Percentiles rank a stretch among this genome's conserved stretches.
phyloP scores from a whole-genome alignment of 2,888 invertebrate genomes.

The Lomographa bimaculata region DNA sequence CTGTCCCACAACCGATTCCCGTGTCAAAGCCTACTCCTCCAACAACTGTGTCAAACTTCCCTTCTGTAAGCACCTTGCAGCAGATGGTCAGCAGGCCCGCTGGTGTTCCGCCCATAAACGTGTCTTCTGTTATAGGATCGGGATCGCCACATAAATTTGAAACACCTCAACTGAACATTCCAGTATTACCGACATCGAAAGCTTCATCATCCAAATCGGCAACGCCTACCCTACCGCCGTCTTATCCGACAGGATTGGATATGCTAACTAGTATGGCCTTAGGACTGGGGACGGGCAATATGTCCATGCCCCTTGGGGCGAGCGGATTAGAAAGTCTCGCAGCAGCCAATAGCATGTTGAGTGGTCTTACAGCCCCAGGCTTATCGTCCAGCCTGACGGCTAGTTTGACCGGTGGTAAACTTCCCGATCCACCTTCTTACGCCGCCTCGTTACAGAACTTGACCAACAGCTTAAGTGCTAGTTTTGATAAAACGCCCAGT shows the following conservation, averaged over 20 bases:
- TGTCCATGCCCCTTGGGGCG: conserved; percentile 69
- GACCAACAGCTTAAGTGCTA: conserved; percentile 60
- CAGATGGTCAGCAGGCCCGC: conserved; percentile 80
- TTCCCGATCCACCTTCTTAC: conserved; percentile 76
- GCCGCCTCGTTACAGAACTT: conserved; percentile 73
- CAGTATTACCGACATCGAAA: conserved; percentile 83
- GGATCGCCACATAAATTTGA: conserved; percentile 82
- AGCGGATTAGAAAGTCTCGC: conserved; percentile 73
- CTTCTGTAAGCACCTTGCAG: conserved; percentile 75
- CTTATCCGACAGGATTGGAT: conserved; percentile 74
- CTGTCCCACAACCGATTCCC: conserved; percentile 82
- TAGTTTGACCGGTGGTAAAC: conserved; percentile 66
- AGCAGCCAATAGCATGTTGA: conserved; percentile 77
- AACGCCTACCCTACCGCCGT: conserved; percentile 77
- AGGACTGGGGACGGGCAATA: conserved; percentile 69
- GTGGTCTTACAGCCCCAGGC: conserved; percentile 68
- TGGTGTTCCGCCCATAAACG: conserved; percentile 76
- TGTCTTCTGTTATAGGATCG: conserved; percentile 72
- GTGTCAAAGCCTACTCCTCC: conserved; percentile 67
- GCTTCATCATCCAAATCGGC: conserved; percentile 81
- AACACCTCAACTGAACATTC: conserved; percentile 83
- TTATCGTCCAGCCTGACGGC: conserved; percentile 71
- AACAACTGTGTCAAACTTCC: conserved; percentile 70
- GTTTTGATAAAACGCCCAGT: conserved; percentile 72
- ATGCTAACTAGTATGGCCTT: conserved; percentile 81